These are phyloP conservation scores for Ciconia boyciana DNA, from an alignment of 2,113 vertebrate species.

Conservation along the genomic window DNA sequence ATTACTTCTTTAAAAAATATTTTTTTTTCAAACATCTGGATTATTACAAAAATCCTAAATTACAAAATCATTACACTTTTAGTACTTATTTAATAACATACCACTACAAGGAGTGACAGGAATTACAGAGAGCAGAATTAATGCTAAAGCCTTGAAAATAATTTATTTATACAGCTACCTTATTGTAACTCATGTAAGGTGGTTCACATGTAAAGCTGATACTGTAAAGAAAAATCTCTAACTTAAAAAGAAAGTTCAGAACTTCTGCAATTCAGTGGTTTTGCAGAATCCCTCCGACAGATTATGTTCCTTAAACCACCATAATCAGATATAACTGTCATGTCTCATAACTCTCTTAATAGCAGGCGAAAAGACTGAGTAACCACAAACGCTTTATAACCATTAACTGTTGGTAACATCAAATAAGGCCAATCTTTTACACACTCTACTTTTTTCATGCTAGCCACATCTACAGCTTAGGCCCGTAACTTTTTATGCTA, in stretches of 20 bases:
- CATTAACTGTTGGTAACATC: background rate
- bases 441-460: background rate
- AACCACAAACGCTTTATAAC: background rate
- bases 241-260: background rate
- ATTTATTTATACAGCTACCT: background rate
- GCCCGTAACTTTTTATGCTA: background rate
- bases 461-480: background rate
- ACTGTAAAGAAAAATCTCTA: background rate
- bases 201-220: background rate
- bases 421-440: background rate
- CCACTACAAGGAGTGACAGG: background rate
- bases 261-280: background rate
- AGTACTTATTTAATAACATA: background rate
- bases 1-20: background rate
- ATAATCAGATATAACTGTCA: background rate
- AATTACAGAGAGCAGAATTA: background rate
- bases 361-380: background rate
- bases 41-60: background rate
- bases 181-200: background rate
- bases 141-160: background rate
- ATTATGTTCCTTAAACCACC: background rate
- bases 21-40: background rate
- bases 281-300: background rate
- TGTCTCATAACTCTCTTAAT: background rate
- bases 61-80: background rate